phyloP scores from a whole-genome alignment of 1,140 invertebrate species.

The Drosophila athabasca region DNA sequence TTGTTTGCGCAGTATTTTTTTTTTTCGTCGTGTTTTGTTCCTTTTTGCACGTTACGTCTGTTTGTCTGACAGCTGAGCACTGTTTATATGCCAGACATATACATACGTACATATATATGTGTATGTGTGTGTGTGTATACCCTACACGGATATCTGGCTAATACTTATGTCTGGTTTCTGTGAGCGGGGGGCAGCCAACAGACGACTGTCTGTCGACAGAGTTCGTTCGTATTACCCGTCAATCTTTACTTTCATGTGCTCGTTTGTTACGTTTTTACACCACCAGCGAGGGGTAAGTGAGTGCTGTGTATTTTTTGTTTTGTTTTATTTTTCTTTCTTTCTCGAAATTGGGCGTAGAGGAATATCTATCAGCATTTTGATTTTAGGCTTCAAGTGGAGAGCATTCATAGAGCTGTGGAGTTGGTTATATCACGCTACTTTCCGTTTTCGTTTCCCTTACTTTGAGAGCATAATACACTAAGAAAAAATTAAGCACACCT shows the following conservation, averaged over 20 bases:
- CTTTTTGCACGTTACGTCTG: constrained; percentile 63
- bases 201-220: constrained; percentile 58
- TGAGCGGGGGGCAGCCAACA: neutral
- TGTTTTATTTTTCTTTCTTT: too few relatives aligned
- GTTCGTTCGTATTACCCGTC: constrained; percentile 57
- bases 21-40: constrained; percentile 21
- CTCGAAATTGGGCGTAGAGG: constrained; percentile 3
- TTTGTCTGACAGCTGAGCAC: constrained; percentile 64
- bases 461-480: too few relatives aligned
- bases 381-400: neutral
- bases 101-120: constrained; percentile 6
- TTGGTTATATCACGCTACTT: too few relatives aligned
- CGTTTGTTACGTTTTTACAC: constrained; percentile 51
- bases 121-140: neutral
- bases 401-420: too few relatives aligned
- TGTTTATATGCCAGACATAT: constrained; percentile 62
- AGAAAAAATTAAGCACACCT: too few relatives aligned
- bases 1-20: constrained; percentile 51
- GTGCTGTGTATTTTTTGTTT: neutral
- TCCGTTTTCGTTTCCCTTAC: too few relatives aligned
- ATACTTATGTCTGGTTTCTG: constrained; percentile 12
- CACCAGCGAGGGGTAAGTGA: constrained; percentile 28
- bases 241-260: constrained; percentile 59
- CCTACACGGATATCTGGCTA: constrained; percentile 12
- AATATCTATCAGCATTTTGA: constrained; percentile 4